phyloP scores from a whole-genome alignment of 2,113 vertebrate species.

The Delphinus delphis region DNA sequence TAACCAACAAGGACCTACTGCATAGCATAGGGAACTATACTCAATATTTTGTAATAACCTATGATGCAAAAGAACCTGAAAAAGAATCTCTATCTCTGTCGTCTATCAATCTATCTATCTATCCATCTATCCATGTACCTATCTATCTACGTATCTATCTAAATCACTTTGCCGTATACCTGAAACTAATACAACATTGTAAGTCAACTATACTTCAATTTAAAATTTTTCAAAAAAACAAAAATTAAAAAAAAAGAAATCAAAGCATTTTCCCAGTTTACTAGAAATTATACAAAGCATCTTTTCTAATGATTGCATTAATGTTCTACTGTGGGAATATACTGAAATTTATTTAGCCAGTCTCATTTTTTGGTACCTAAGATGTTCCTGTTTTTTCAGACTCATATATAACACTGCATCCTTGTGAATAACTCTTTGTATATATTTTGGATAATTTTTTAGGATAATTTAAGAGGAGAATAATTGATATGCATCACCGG shows the following conservation, averaged over 20 bases:
- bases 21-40: too few species aligned
- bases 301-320: neutral
- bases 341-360: neutral
- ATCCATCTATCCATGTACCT: too few species aligned
- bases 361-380: conserved; percentile 2
- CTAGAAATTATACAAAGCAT: conserved; percentile 1
- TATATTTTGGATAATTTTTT: conserved; percentile 1
- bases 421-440: neutral
- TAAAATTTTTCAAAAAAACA: neutral
- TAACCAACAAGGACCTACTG: too few species aligned
- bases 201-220: neutral
- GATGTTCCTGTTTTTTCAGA: neutral
- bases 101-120: too few species aligned
- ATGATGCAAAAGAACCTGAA: too few species aligned
- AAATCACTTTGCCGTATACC: neutral
- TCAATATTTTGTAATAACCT: too few species aligned
- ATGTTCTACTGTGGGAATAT: neutral
- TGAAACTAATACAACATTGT: neutral
- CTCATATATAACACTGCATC: neutral
- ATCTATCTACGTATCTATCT: neutral
- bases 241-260: neutral
- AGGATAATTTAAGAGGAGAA: neutral
- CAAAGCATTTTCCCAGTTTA: neutral
- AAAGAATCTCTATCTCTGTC: neutral
- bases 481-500: neutral